Evolutionary conservation across 1,140 invertebrate species (phyloP), one percentile per base, ranked within the genome.

Genomic region (Aphelinus atriplicis): DNA sequence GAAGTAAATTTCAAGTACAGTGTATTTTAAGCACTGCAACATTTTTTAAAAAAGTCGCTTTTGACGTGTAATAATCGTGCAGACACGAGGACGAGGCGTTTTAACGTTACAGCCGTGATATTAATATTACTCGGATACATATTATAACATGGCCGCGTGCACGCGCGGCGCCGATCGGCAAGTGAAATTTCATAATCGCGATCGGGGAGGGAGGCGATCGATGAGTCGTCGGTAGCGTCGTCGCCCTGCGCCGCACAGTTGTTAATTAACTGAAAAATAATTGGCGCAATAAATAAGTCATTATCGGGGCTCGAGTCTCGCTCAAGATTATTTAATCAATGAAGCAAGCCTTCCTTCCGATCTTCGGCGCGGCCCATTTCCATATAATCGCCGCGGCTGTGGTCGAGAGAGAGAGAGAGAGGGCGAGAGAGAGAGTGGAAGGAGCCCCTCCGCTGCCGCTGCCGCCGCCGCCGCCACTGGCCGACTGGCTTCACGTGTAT

Each of bases 251-350:
- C 63, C 48, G 46, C 42, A 66, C 47, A 62, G 81, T 80, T 77
- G 79, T 80, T 85, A 85, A 86, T 86, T 82, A 80, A 80, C 76
- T 80, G 78, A 75, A 83, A 63, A 83, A 82, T 84, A 86, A 86
- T 86, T 87, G 84, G 81, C 80, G 83, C 82, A 85, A 88, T 88
- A 86, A 88, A 87, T 86, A 86, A 87, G 84, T 87, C 81, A 87
- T 88, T 87, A 86, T 84, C 83, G 82, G 76, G 73, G 75, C 74
- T 80, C 51, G 9, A 53, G 51, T 6, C 82, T 80, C 78, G 78
- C 78, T 75, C 78, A 75, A 81, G 81, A 86, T 86, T 84, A 86
- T 86, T 86, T 86, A 85, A 86, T 87, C 84, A 84, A 86, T 83
- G 82, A 83, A 84, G 84, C 81, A 84, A 71, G 81, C 82, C 82